phyloP scores from a whole-genome alignment of 2,113 vertebrate genomes.

The Sapajus apella region DNA sequence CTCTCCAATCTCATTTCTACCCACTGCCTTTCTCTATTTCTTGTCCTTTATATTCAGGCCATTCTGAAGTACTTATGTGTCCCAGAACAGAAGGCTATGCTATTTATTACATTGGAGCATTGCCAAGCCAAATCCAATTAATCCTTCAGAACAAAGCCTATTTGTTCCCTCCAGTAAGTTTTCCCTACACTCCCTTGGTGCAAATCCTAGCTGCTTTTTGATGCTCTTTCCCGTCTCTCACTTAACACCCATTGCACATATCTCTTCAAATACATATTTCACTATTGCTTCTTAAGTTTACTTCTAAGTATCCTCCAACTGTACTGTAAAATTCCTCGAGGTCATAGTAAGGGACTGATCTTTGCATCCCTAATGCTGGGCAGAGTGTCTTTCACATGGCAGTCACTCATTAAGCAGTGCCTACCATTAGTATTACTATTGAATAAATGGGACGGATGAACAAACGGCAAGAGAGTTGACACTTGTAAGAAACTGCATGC shows the following conservation, averaged over 20 bases:
- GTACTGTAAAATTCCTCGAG: not conserved
- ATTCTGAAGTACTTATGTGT: not conserved
- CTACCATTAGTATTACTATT: not conserved
- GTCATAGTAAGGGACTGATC: not conserved
- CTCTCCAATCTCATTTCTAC: constrained; percentile 1
- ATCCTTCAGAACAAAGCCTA: constrained; percentile 9
- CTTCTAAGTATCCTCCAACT: not conserved
- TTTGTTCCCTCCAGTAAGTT: not conserved
- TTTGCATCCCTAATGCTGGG: not conserved
- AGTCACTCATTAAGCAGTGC: not conserved
- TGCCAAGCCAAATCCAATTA: constrained; percentile 41
- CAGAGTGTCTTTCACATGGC: not conserved
- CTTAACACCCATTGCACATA: not conserved
- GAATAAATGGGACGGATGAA: not conserved
- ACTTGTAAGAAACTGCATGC: not conserved
- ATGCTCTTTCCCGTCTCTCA: not conserved
- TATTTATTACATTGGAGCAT: not conserved
- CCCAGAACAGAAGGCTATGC: not conserved
- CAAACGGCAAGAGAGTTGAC: not conserved
- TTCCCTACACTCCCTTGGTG: not conserved
- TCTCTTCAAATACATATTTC: not conserved
- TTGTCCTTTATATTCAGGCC: not conserved
- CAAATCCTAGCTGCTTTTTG: not conserved
- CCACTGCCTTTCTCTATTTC: not conserved
- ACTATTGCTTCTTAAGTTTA: not conserved